Percentiles rank a stretch among this genome's conserved stretches.
These are phyloP conservation scores for Leptinotarsa lineolata DNA, from an alignment of 1,140 invertebrate species.

Conservation along the genomic window DNA sequence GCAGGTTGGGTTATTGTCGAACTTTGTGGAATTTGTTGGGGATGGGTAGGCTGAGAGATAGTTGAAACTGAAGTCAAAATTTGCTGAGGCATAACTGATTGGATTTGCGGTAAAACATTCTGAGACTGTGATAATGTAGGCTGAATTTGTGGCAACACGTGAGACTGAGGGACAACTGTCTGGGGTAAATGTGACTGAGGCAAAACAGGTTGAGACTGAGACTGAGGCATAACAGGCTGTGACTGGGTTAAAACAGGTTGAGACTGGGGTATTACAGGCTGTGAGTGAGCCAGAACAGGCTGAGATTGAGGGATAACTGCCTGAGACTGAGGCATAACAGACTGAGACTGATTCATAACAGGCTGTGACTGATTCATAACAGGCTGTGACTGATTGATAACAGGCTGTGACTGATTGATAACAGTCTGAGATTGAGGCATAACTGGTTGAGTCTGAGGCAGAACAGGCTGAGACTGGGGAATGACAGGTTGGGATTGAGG, in stretches of 20 bases:
- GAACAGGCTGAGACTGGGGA: slow-evolving; percentile 22
- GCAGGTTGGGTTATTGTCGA: neutral
- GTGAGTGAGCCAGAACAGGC: slow-evolving; percentile 12
- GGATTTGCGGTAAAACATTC: neutral
- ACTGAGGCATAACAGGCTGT: neutral
- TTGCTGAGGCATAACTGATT: neutral
- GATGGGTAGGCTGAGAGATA: neutral
- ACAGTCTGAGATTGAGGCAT: neutral
- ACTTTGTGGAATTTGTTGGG: slow-evolving; percentile 2
- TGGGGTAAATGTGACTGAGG: slow-evolving; percentile 11
- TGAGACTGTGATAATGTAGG: slow-evolving; percentile 13
- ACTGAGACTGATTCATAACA: neutral
- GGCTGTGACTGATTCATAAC: slow-evolving; percentile 3
- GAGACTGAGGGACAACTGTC: slow-evolving; percentile 10
- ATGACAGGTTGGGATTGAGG: slow-evolving; percentile 18
- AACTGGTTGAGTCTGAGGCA: neutral
- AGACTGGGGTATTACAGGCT: neutral
- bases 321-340: slow-evolving; percentile 13
- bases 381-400: slow-evolving; percentile 4
- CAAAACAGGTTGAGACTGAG: neutral
- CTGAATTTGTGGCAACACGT: slow-evolving; percentile 17
- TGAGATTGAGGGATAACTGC: slow-evolving; percentile 18
- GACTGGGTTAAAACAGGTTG: neutral
- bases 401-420: slow-evolving; percentile 3
- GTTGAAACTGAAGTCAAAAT: neutral